These are phyloP conservation scores for Penaeus chinensis DNA, from an alignment of 1,140 invertebrate species.

Conservation along the genomic window DNA sequence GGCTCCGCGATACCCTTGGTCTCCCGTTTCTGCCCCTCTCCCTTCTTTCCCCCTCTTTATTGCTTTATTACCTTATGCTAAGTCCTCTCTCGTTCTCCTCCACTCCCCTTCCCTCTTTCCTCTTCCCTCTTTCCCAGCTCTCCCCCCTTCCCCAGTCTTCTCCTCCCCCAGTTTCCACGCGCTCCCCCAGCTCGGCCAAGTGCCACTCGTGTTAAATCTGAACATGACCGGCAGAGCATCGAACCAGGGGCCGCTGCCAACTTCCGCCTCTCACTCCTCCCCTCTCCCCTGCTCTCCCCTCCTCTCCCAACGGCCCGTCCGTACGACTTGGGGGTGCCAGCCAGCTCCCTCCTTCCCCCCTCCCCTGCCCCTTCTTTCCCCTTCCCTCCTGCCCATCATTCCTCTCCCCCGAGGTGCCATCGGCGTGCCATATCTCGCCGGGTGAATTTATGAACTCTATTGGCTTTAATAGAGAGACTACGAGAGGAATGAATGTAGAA, in stretches of 20 bases:
- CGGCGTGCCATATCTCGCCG: conserved; percentile 1
- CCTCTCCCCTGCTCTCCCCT: background rate
- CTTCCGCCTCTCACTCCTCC: conserved; percentile 47
- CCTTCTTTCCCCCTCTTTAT: no score
- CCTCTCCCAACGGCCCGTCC: background rate
- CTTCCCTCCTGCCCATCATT: background rate
- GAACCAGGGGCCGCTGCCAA: conserved; percentile 28
- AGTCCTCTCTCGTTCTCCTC: no score
- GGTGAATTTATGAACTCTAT: no score
- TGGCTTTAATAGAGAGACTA: no score
- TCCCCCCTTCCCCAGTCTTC: background rate
- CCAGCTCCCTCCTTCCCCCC: background rate
- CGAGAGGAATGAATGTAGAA: no score
- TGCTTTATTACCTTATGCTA: no score
- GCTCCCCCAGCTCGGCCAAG: conserved; percentile 4
- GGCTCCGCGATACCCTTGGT: no score
- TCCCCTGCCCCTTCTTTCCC: background rate
- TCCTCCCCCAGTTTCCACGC: background rate
- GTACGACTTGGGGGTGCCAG: background rate
- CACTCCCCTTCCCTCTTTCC: background rate
- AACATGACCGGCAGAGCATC: conserved; percentile 56
- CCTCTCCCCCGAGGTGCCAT: conserved; percentile 1
- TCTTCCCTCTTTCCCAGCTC: background rate
- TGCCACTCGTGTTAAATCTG: conserved; percentile 51
- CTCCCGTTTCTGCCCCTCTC: no score